Evolutionary conservation across 2,113 vertebrate species (phyloP).

Genomic region (Rhombomys opimus): DNA sequence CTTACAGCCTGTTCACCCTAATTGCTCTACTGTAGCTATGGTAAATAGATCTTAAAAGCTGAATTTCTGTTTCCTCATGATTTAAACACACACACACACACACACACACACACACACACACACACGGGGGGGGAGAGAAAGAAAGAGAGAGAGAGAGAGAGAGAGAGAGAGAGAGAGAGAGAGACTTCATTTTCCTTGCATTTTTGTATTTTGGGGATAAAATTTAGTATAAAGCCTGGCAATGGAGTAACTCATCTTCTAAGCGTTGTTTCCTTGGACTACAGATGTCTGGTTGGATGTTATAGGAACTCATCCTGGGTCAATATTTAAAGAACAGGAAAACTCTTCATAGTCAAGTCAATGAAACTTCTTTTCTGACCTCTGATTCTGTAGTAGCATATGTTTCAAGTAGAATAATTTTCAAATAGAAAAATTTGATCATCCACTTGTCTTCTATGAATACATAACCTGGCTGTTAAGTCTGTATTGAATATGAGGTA

Average conservation of each 20-base stretch:
- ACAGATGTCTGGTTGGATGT: constrained; percentile 60
- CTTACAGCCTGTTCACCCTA: not conserved
- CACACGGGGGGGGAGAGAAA: too few species aligned
- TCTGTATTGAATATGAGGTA: not conserved
- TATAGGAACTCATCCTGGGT: constrained; percentile 72
- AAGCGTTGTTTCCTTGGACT: constrained; percentile 34
- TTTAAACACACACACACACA: not conserved
- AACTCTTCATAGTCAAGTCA: constrained; percentile 65
- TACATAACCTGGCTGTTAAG: not conserved
- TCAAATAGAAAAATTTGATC: constrained; percentile 38
- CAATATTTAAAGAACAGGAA: constrained; percentile 76
- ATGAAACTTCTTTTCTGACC: constrained; percentile 68
- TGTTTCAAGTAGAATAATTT: constrained; percentile 39
- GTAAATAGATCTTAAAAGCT: constrained; percentile 5
- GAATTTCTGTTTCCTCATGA: constrained; percentile 11
- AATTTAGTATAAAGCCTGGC: constrained; percentile 45
- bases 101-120: too few species aligned
- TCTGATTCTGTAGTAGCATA: constrained; percentile 51
- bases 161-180: not conserved
- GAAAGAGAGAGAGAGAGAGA: not conserved
- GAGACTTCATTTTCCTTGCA: not conserved
- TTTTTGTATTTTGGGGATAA: constrained; percentile 39
- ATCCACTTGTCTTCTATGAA: not conserved
- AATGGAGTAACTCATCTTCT: constrained; percentile 49
- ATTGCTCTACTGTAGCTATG: not conserved